Evolutionary conservation across 2,797 vertebrate genomes (phyloP).

Genomic region (Margarornis squamiger): DNA sequence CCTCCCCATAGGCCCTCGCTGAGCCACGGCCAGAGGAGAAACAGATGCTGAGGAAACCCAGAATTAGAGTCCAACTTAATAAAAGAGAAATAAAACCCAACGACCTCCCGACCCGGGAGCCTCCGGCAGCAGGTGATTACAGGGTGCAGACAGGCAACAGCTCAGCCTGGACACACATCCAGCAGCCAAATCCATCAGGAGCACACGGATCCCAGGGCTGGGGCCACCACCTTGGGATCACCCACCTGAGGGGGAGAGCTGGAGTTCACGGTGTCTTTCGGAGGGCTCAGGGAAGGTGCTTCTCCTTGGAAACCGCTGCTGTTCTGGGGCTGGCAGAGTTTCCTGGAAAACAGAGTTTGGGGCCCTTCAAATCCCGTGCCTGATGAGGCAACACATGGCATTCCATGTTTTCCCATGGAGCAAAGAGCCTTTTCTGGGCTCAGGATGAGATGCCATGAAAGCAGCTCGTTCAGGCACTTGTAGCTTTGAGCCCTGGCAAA

Average conservation of each 20-base stretch:
- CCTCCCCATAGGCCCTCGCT: neutral
- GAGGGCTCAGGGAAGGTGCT: conserved; percentile 81
- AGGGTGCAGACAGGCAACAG: neutral
- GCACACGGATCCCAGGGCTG: rapidly evolving
- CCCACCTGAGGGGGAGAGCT: conserved; percentile 83
- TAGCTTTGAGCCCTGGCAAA: rapidly evolving
- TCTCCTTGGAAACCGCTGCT: conserved; percentile 77
- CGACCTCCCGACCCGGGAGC: neutral
- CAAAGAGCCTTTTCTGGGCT: neutral
- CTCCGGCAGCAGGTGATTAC: neutral
- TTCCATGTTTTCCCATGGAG: neutral
- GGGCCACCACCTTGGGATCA: neutral
- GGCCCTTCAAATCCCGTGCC: rapidly evolving
- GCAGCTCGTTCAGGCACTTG: neutral
- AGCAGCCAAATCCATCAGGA: neutral
- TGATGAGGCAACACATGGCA: neutral
- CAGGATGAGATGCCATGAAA: rapidly evolving
- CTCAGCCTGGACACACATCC: neutral
- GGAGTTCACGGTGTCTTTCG: conserved; percentile 83
- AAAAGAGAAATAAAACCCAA: neutral
- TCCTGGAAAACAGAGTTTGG: conserved; percentile 74
- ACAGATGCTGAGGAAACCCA: neutral
- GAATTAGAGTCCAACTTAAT: neutral
- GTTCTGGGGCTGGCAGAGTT: conserved; percentile 84
- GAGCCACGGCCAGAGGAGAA: conserved; percentile 17